Evolutionary conservation across 2,797 vertebrate genomes (phyloP), one percentile per base, ranked within the genome.

Genomic region (Danio albolineatus): DNA sequence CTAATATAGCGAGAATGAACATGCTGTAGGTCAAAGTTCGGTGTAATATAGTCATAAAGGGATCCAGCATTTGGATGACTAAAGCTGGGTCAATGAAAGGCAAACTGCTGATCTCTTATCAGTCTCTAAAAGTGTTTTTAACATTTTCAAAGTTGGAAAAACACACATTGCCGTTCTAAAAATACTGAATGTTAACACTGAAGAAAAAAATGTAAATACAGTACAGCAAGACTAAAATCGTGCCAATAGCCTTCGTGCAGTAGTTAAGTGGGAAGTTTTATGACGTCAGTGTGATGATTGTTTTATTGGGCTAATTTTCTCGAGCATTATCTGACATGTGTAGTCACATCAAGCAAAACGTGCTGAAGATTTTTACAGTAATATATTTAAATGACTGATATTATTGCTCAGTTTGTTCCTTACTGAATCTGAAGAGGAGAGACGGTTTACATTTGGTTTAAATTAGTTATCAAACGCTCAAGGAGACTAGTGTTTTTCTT

Each of bases 1-100:
- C 61, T 76, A 16, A 81, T 84, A 78, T 80, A 82, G 38, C 5
- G 1, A n/a, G 39, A n/a, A 8, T 36, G 1, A 10, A 9, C 36
- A 38, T 13, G 1, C 59, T n/a, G 14, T 36, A 66, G 82, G 74
- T 19, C 84, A 85, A 85, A 81, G 86, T 76, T 82, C 82, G 78
- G 39, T 6, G 62, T 19, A 36, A 64, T 36, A 64, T 6, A 38
- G 38, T 28, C 43, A 59, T 79, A 73, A 77, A 85, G 8, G 17
- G 36, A 9, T 78, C 1, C 10, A 38, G 39, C 8, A 8, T 64
- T 78, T 21, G 10, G 28, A 74, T 17, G 14, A 21, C 46, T 70
- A 64, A 76, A 60, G 16, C 39, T 14, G 10, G 21, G 2, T 39
- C 16, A 62, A 49, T 80, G 48, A 59, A 48, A 36, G 17, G 54